These are phyloP conservation scores for Xyliphius kryptos DNA, from an alignment of 2,113 vertebrate genomes.

Conservation along the genomic window DNA sequence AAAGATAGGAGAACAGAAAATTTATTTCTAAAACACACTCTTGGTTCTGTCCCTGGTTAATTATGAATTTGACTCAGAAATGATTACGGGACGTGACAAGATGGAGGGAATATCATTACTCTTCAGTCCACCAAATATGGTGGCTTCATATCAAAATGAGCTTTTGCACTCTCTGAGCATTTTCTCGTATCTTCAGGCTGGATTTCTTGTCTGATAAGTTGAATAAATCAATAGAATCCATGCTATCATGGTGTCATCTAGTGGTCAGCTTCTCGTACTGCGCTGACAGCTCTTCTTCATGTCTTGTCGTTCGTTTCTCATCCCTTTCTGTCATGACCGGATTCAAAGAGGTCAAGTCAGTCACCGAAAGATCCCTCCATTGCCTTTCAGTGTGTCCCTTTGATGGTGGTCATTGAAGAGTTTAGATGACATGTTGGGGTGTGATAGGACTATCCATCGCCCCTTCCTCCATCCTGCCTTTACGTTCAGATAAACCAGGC, in stretches of 20 bases:
- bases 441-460: conserved; percentile 62
- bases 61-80: conserved; percentile 28
- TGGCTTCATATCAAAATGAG: no score
- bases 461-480: conserved; percentile 39
- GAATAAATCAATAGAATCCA: conserved; percentile 64
- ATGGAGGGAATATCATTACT: no score
- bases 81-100: conserved; percentile 10
- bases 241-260: conserved; percentile 95
- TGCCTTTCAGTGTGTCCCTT: conserved; percentile 45
- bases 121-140: no score
- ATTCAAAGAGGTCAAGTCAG: conserved; percentile 10
- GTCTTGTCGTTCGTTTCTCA: conserved; percentile 34
- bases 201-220: conserved; percentile 42
- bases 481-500: conserved; percentile 34
- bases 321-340: conserved; percentile 36
- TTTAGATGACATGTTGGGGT: conserved; percentile 57
- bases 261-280: conserved; percentile 81
- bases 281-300: conserved; percentile 56
- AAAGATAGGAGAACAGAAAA: no score
- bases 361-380: conserved; percentile 8
- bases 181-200: not conserved
- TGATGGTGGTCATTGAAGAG: conserved; percentile 47
- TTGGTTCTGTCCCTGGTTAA: conserved; percentile 33
- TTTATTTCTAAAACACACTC: no score
- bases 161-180: not conserved